These are phyloP conservation scores for Stenoptilia bipunctidactyla DNA, from an alignment of 2,888 invertebrate species.

Conservation along the genomic window DNA sequence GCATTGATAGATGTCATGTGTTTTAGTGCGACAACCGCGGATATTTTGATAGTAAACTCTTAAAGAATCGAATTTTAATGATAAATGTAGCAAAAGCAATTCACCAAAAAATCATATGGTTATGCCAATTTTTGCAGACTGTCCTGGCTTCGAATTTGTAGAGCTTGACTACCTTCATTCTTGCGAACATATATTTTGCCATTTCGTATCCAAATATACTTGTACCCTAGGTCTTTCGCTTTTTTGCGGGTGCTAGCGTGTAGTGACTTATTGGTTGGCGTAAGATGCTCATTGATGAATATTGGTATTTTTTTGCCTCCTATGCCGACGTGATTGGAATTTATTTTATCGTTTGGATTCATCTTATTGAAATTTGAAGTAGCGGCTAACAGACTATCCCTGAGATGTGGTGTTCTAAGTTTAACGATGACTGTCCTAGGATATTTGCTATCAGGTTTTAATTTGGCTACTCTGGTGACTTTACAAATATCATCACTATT, in stretches of 20 bases:
- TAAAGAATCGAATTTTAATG: too few relatives aligned
- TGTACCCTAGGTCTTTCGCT: slow-evolving; percentile 13
- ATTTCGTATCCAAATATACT: slow-evolving; percentile 12
- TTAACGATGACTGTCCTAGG: too few relatives aligned
- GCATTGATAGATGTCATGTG: neutral
- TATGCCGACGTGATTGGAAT: slow-evolving; percentile 10
- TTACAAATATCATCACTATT: too few relatives aligned
- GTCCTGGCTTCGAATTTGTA: neutral
- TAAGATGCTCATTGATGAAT: slow-evolving; percentile 17
- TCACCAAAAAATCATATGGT: too few relatives aligned
- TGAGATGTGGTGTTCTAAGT: too few relatives aligned
- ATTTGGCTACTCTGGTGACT: too few relatives aligned
- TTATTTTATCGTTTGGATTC: neutral
- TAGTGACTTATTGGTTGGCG: slow-evolving; percentile 14
- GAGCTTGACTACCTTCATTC: neutral
- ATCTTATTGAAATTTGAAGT: too few relatives aligned
- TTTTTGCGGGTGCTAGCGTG: slow-evolving; percentile 15
- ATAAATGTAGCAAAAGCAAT: too few relatives aligned
- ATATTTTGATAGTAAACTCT: slow-evolving; percentile 5
- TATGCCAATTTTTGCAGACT: neutral
- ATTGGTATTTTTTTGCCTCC: slow-evolving; percentile 13
- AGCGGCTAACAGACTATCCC: too few relatives aligned
- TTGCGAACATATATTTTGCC: slow-evolving; percentile 16
- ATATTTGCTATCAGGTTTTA: too few relatives aligned
- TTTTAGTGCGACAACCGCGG: slow-evolving; percentile 1